Evolutionary conservation across 2,113 vertebrate species (phyloP), one percentile per base, ranked within the genome.

Genomic region (Himantopus leucocephalus): DNA sequence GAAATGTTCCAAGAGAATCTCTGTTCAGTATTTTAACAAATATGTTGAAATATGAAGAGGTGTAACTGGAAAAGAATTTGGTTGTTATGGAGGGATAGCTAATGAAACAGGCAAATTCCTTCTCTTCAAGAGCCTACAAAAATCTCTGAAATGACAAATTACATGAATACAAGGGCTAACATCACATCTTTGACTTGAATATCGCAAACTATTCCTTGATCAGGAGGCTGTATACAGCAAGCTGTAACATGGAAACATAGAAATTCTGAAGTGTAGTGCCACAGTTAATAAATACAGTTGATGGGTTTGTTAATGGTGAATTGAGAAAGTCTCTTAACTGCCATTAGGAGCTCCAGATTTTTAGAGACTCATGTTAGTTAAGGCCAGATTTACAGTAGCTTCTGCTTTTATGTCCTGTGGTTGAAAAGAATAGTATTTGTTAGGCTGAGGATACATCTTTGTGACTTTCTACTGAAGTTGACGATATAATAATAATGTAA

Each of bases 301-400:
- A 26, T 84, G 30, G 32, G 2, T 6, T 85, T 35, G 17, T 92
- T 60, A 68, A 53, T 53, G 52, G 19, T 0, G 0, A 68, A 82
- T 50, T 64, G 55, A 70, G 39, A 50, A 82, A 58, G 55, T 86
- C 50, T 77, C 50, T 55, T 80, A 74, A 73, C 55, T 83, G 29
- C 50, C 12, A 8, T 85, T 63, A 83, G 32, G 8, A 70, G 10
- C n/a, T 88, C 14, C 27, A 60, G 32, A 68, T n/a, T 58, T 83
- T 76, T 15, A 62, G 30, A 60, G 13, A 14, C 23, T 47, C 10
- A 32, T 43, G 8, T 48, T 93, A 59, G 17, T 78, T 86, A 71
- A 48, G 14, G 14, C 6, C 13, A 0, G 0, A 76, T 60, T 92
- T 82, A 37, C 8, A 29, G 0, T 22, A 72, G 3, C 50, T 84